Percentiles rank a stretch among this genome's conserved stretches.
phyloP scores from a whole-genome alignment of 2,888 invertebrate species.

The Ectemnius cavifrons region DNA sequence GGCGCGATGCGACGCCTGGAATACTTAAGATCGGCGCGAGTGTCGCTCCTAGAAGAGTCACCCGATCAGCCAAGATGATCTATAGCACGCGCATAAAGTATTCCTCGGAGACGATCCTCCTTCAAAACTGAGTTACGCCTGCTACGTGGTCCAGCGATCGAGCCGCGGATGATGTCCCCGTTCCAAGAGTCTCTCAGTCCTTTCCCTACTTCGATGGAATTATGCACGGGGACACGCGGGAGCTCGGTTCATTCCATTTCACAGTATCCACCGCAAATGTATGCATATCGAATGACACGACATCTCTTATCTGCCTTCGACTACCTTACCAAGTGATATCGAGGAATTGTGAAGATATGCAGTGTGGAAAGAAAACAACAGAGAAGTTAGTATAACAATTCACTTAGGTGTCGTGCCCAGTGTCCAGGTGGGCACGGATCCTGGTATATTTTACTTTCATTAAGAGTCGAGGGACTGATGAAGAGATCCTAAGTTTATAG shows the following conservation, averaged over 20 bases:
- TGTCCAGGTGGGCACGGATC: background rate
- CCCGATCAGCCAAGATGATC: constrained; percentile 47
- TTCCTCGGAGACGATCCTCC: constrained; percentile 72
- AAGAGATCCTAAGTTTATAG: constrained; percentile 6
- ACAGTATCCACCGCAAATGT: constrained; percentile 19
- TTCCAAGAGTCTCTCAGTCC: background rate
- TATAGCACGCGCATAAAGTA: constrained; percentile 73
- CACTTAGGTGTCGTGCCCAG: background rate
- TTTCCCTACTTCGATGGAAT: constrained; percentile 27
- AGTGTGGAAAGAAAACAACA: background rate
- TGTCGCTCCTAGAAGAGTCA: constrained; percentile 29
- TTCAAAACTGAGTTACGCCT: constrained; percentile 74
- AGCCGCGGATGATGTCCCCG: constrained; percentile 52
- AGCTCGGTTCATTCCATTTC: constrained; percentile 41
- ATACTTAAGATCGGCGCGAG: constrained; percentile 66
- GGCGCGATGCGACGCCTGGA: constrained; percentile 64
- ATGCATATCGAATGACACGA: background rate
- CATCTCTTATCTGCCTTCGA: background rate
- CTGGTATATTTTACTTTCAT: constrained; percentile 1
- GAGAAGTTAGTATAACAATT: background rate
- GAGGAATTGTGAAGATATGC: background rate
- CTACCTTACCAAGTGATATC: background rate
- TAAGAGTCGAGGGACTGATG: background rate
- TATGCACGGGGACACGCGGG: constrained; percentile 45
- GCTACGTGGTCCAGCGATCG: constrained; percentile 66